Evolutionary conservation across 2,888 invertebrate species (phyloP).

Genomic region (Micoletzkya japonica): DNA sequence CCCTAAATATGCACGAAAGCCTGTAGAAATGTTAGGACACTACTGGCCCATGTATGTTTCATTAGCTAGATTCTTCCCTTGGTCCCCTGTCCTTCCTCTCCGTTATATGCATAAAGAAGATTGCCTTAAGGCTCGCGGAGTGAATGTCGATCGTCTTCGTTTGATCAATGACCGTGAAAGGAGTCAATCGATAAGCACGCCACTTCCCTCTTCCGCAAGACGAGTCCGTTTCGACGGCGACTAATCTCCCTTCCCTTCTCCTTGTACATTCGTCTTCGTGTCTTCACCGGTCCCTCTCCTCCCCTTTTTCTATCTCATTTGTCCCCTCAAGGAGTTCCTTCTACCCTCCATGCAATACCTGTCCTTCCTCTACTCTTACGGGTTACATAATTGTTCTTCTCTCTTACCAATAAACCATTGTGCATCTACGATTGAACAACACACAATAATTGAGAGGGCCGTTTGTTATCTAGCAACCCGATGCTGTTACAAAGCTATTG

Average conservation of each 20-base stretch:
- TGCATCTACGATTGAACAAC: no score
- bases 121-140: background rate
- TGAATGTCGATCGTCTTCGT: constrained; percentile 13
- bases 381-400: no score
- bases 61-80: no score
- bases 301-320: constrained; percentile 1
- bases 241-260: background rate
- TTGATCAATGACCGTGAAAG: constrained; percentile 11
- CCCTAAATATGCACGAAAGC: no score
- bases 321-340: background rate
- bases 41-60: no score
- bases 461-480: no score
- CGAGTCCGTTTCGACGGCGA: constrained; percentile 1
- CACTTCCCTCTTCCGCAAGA: background rate
- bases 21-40: no score
- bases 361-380: no score
- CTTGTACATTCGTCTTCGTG: background rate
- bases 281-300: background rate
- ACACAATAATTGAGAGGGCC: no score
- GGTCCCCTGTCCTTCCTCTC: no score
- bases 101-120: background rate
- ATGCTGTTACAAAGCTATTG: no score
- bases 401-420: no score
- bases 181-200: background rate
- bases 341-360: constrained; percentile 8